A percentile compares a stretch with the other conserved stretches of the same genome.
phyloP scores from a whole-genome alignment of 2,113 vertebrate species.

The Paramormyrops kingsleyae region DNA sequence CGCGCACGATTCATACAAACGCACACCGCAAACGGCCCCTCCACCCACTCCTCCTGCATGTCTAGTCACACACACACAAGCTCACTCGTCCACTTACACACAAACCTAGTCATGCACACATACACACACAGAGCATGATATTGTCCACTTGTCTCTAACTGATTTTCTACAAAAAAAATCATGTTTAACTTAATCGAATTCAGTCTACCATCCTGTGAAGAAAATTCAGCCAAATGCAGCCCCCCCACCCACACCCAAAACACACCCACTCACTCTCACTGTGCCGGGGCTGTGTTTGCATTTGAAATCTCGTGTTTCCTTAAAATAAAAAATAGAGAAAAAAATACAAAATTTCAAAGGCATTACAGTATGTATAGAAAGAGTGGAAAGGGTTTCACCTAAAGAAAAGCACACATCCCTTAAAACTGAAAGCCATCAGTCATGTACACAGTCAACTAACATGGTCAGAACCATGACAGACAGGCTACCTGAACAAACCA shows the following conservation, averaged over 20 bases:
- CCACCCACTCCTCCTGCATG: neutral
- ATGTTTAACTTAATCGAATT: conserved; percentile 71
- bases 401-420: neutral
- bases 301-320: neutral
- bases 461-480: neutral
- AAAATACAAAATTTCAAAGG: neutral
- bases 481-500: neutral
- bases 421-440: neutral
- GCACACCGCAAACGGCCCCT: neutral
- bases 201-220: conserved; percentile 69
- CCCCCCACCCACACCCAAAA: neutral
- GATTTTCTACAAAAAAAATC: conserved; percentile 66
- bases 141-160: conserved; percentile 61
- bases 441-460: neutral
- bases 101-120: neutral
- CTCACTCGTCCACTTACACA: neutral
- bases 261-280: neutral
- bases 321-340: neutral
- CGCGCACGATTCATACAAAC: neutral
- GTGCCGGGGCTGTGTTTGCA: neutral
- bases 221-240: conserved; percentile 12
- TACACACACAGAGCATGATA: neutral
- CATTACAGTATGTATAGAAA: neutral
- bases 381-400: neutral
- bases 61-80: neutral